A percentile compares a stretch with the other conserved stretches of the same genome.
phyloP scores from a whole-genome alignment of 2,113 vertebrate genomes.

The Apodemus sylvaticus region DNA sequence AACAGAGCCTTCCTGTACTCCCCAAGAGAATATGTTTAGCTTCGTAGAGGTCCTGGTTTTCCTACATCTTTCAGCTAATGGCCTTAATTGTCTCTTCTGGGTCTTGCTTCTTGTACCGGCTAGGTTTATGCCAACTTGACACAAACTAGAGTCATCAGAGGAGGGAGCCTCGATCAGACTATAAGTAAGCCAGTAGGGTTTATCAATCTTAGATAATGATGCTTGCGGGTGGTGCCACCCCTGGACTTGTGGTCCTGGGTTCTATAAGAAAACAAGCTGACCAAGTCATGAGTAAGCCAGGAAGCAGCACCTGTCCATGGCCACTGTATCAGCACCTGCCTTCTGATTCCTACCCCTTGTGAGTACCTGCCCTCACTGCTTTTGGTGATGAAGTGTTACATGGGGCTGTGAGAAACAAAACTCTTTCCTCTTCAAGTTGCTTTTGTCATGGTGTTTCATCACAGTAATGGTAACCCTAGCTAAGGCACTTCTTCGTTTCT shows the following conservation, averaged over 20 bases:
- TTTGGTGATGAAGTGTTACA: neutral
- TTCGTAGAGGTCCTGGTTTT: slow-evolving; percentile 50
- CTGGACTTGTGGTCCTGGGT: neutral
- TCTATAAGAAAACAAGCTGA: neutral
- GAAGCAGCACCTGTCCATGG: neutral
- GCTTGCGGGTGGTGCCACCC: neutral
- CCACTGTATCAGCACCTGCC: neutral
- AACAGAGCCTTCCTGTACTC: slow-evolving; percentile 32
- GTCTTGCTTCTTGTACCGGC: neutral
- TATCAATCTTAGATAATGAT: neutral
- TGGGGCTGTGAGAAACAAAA: neutral
- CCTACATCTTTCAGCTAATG: slow-evolving; percentile 40
- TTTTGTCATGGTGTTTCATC: neutral
- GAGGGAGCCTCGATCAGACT: neutral
- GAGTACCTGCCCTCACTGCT: too few species aligned
- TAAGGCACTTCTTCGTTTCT: slow-evolving; percentile 40
- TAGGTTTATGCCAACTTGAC: neutral
- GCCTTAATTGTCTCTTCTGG: slow-evolving; percentile 6
- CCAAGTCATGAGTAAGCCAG: neutral
- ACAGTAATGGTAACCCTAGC: neutral
- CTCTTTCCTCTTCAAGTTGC: neutral
- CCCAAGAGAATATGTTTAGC: slow-evolving; percentile 55
- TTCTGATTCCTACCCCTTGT: neutral
- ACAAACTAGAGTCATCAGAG: neutral
- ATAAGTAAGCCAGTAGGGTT: neutral